phyloP scores from a whole-genome alignment of 2,113 vertebrate species.

The Oryctolagus cuniculus region mOryCun1.1 NC_091432.1:202701001-202701500 shows the following conservation, averaged over 20 bases:
- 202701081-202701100: neutral
- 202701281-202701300: slow-evolving; percentile 39
- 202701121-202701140: too few relatives aligned
- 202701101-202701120: neutral
- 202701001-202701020: slow-evolving; percentile 1
- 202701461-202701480: neutral
- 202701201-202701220: neutral
- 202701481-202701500: neutral
- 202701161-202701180: neutral
- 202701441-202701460: neutral
- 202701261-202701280: slow-evolving; percentile 39
- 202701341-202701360: slow-evolving; percentile 32
- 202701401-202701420: neutral
- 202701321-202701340: neutral
- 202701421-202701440: neutral
- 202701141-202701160: neutral
- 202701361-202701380: slow-evolving; percentile 45
- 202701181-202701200: neutral
- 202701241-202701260: neutral
- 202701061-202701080: neutral
- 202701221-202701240: too few relatives aligned
- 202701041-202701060: neutral
- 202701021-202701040: neutral
- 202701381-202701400: neutral
- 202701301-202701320: slow-evolving; percentile 42